A percentile compares a stretch with the other conserved stretches of the same genome.
Conservation (phyloP, 2,797 vertebrate genomes). For the Oreortyx pictus region DNA sequence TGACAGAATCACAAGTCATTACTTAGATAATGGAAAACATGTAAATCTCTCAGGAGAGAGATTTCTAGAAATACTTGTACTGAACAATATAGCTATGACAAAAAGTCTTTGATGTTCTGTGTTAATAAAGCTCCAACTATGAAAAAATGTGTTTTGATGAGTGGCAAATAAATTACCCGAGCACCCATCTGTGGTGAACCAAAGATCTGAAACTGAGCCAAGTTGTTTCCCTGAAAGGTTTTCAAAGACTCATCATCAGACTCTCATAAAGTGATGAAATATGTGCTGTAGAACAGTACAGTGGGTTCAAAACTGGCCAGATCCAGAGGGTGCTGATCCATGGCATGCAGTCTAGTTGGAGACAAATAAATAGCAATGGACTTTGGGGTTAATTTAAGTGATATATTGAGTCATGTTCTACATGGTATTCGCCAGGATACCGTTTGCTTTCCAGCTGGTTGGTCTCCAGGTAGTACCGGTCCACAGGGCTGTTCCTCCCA, state of each 20-base stretch:
- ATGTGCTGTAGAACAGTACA: background rate
- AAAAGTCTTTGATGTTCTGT: background rate
- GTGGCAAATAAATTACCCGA: background rate
- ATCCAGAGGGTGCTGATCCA: background rate
- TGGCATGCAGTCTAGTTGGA: background rate
- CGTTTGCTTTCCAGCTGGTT: no score
- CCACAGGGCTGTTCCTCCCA: no score
- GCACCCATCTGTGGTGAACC: background rate
- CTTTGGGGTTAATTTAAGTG: background rate
- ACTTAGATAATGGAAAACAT: background rate
- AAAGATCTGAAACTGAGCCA: background rate
- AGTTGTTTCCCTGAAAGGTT: background rate
- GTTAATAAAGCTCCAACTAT: background rate
- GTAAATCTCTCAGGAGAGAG: background rate
- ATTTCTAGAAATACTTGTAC: background rate
- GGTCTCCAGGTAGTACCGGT: no score
- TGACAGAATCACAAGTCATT: background rate
- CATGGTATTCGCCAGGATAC: no score
- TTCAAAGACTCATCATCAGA: fast-evolving
- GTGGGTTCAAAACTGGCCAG: background rate
- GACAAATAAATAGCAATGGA: background rate
- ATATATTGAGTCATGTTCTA: no score
- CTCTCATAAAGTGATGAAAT: background rate
- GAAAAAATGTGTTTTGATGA: background rate
- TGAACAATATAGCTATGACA: background rate